These are phyloP conservation scores for Drosophila prostipennis DNA, from an alignment of 2,888 invertebrate genomes.

Conservation along the genomic window DNA sequence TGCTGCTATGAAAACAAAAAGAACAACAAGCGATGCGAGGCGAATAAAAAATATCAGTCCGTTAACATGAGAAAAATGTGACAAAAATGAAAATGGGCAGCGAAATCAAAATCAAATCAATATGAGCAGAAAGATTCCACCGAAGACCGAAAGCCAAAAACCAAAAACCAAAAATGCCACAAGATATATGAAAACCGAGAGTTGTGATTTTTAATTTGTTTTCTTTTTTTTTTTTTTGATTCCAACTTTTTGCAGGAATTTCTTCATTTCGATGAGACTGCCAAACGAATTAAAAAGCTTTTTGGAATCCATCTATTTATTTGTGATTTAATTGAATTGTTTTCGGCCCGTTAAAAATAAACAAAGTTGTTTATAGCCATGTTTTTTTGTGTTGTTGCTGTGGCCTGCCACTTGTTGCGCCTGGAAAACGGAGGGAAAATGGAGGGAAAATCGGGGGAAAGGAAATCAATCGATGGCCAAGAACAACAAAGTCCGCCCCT, in stretches of 20 bases:
- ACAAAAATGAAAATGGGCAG: slow-evolving; percentile 24
- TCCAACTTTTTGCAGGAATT: slow-evolving; percentile 5
- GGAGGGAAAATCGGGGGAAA: not conserved
- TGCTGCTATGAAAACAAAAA: not conserved
- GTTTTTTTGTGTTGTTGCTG: slow-evolving; percentile 29
- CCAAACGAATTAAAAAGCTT: slow-evolving; percentile 64
- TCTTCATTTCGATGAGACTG: slow-evolving; percentile 19
- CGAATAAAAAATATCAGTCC: slow-evolving; percentile 52
- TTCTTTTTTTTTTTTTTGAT: not conserved
- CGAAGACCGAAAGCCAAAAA: not conserved
- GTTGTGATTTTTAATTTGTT: slow-evolving; percentile 4
- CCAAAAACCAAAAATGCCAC: slow-evolving; percentile 7
- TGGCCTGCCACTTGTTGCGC: slow-evolving; percentile 41
- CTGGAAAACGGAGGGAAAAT: slow-evolving; percentile 22
- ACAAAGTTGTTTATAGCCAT: slow-evolving; percentile 41
- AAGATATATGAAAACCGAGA: slow-evolving; percentile 11
- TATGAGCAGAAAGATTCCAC: slow-evolving; percentile 6
- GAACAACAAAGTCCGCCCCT: slow-evolving; percentile 20
- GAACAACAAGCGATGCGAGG: slow-evolving; percentile 5
- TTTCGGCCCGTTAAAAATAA: slow-evolving; percentile 68
- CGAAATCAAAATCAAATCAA: slow-evolving; percentile 46
- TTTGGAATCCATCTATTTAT: slow-evolving; percentile 69
- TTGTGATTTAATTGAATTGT: slow-evolving; percentile 79
- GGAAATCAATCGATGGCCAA: slow-evolving; percentile 40
- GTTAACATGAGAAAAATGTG: slow-evolving; percentile 50